A percentile compares a stretch with the other conserved stretches of the same genome.
phyloP scores from a whole-genome alignment of 1,140 invertebrate species.

The Nilaparvata lugens region DNA sequence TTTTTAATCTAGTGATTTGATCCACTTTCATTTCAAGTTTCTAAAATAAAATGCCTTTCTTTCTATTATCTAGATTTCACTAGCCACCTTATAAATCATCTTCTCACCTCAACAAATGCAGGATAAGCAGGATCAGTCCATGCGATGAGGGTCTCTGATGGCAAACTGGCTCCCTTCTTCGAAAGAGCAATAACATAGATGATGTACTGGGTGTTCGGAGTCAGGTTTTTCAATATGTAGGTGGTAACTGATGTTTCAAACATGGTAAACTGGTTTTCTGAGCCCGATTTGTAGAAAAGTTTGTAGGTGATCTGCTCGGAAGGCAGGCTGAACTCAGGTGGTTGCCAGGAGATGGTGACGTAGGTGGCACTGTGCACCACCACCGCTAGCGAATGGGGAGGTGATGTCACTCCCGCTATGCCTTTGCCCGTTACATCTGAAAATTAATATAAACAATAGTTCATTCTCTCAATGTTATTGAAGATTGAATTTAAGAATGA shows the following conservation, averaged over 20 bases:
- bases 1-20: no score
- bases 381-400: constrained; percentile 66
- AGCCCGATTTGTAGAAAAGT: constrained; percentile 53
- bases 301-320: constrained; percentile 65
- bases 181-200: constrained; percentile 60
- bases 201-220: constrained; percentile 68
- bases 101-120: constrained; percentile 66
- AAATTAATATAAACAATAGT: no score
- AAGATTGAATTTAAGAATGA: no score
- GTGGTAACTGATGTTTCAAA: constrained; percentile 55
- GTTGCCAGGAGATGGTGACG: constrained; percentile 69
- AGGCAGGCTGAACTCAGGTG: constrained; percentile 65
- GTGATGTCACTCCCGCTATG: constrained; percentile 55
- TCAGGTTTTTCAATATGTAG: constrained; percentile 54
- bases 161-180: constrained; percentile 53
- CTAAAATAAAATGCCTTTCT: no score
- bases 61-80: no score
- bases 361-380: constrained; percentile 64
- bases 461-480: no score
- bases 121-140: constrained; percentile 81
- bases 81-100: no score
- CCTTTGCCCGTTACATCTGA: constrained; percentile 32
- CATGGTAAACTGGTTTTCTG: constrained; percentile 45
- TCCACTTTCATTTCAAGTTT: no score
- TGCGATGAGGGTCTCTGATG: constrained; percentile 67